Base-by-base conservation (phyloP, 2,113 vertebrate genomes). In the Orthonyx spaldingii region DNA sequence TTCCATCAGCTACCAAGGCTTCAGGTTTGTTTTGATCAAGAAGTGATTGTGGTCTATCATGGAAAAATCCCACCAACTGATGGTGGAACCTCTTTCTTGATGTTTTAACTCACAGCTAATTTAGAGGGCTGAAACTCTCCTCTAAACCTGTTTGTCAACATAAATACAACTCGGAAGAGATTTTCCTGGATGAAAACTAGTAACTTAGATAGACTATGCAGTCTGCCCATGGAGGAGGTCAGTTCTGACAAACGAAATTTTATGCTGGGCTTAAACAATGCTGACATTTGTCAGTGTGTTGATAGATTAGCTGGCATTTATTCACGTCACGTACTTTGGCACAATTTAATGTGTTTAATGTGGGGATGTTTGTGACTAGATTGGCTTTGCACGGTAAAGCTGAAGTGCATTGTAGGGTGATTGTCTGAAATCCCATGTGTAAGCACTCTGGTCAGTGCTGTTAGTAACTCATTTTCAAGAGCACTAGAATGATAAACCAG, bases 401-500 rank as follows among this genome's bases (percentile, higher is more conserved):
- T 95, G 81, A 91, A 91, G 87, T 68, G 74, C 50, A 24, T 80
- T 86, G 83, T 63, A 53, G 84, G 76, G 83, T 19, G 4, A 46
- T 84, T 65, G 84, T 93, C 87, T 90, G 75, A 76, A 83, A 93
- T 83, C 61, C 59, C 37, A 9, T 68, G 61, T 75, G 52, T 44
- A 65, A 90, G 78, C 65, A 64, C 74, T 82, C 41, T 82, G 89
- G n/a, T 80, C 49, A 76, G 89, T 95, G 89, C 93, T 70, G 47
- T 61, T 61, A 55, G 74, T 69, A 83, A 83, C 70, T 96, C 26
- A 9, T 72, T 84, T 87, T 85, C 63, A 81, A 89, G 84, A 94
- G 95, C 89, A 79, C 91, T 93, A 59, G 68, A 75, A 75, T 49
- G 68, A 77, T 75, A 86, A 91, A 79, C 39, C 92, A 89, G 94